phyloP scores from a whole-genome alignment of 2,113 vertebrate species.

The Gyps fulvus region DNA sequence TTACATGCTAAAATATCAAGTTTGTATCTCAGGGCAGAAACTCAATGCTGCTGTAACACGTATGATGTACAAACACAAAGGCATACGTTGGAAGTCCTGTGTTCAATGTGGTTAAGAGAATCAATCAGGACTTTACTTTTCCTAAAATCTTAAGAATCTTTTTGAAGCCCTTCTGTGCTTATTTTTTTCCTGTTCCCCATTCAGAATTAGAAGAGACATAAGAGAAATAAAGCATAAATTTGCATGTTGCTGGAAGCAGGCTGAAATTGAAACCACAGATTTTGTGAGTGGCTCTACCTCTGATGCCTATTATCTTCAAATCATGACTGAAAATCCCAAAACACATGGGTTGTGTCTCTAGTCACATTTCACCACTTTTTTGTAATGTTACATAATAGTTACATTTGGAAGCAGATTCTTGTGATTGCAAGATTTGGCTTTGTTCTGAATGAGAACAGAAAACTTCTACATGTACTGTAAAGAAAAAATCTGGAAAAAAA shows the following conservation, averaged over 20 bases:
- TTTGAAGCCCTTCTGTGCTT: background rate
- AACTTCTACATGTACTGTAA: background rate
- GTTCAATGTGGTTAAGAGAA: background rate
- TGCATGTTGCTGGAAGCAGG: background rate
- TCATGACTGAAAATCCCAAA: background rate
- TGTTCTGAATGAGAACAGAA: background rate
- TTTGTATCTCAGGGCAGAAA: background rate
- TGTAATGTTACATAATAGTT: background rate
- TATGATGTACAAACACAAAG: background rate
- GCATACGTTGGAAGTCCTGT: background rate
- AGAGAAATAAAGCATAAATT: background rate
- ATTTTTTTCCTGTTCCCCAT: background rate
- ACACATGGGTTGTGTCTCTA: background rate
- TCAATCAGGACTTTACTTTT: background rate
- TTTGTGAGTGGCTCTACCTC: background rate
- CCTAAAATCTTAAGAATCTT: background rate
- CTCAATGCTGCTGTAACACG: background rate
- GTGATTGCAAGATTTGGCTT: background rate
- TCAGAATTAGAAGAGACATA: background rate
- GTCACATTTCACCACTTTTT: background rate
- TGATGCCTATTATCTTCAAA: background rate
- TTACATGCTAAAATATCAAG: background rate
- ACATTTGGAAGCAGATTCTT: background rate
- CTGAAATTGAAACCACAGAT: background rate
- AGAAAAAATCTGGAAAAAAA: background rate